These are phyloP conservation scores for Lacerta agilis DNA, from an alignment of 2,797 vertebrate species.

Conservation along the genomic window DNA sequence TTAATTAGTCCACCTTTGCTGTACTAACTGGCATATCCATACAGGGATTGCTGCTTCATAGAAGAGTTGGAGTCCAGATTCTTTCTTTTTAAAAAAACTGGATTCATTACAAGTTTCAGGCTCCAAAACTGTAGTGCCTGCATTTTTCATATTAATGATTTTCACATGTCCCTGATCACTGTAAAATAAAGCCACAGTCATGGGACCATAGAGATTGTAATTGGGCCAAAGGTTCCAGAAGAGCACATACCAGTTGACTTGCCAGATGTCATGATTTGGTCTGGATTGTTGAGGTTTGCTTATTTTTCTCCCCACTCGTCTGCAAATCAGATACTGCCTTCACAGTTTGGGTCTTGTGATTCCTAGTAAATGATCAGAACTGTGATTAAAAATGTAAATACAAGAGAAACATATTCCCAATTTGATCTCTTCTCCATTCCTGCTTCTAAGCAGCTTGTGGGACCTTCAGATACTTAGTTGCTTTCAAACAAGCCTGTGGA, in stretches of 20 bases:
- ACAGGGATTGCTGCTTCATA: conserved; percentile 16
- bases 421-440: not conserved
- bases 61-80: not conserved
- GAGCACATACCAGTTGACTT: not conserved
- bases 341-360: not conserved
- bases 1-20: not conserved
- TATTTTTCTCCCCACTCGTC: not conserved
- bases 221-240: not conserved
- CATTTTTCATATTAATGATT: not conserved
- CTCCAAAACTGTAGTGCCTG: not conserved
- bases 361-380: not conserved
- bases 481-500: not conserved
- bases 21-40: not conserved
- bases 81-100: not conserved
- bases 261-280: not conserved
- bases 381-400: not conserved
- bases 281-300: not conserved
- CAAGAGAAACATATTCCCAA: not conserved
- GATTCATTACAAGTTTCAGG: not conserved
- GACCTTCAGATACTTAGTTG: not conserved
- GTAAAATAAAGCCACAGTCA: accelerated
- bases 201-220: conserved; percentile 4
- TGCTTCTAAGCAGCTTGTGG: not conserved
- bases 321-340: not conserved
- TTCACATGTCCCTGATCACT: not conserved